A percentile compares a stretch with the other conserved stretches of the same genome.
Evolutionary conservation across 2,797 vertebrate species (phyloP).

Genomic region (Crenichthys baileyi): DNA sequence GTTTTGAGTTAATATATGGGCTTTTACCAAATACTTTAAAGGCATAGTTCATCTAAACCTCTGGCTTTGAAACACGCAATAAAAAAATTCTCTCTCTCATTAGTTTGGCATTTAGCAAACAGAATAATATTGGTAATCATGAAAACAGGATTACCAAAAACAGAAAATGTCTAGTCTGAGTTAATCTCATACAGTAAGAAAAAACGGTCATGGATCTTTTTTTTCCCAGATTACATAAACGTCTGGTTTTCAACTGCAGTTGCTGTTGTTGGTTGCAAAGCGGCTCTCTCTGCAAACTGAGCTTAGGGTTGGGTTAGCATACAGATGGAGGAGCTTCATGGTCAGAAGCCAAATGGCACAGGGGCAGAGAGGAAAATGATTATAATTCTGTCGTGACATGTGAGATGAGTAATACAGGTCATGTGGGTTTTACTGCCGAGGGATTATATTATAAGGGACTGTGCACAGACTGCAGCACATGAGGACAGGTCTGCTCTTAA

Average conservation of each 20-base stretch:
- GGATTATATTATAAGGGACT: slow-evolving; percentile 67
- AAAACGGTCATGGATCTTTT: background rate
- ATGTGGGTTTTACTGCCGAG: slow-evolving; percentile 76
- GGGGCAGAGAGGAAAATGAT: slow-evolving; percentile 54
- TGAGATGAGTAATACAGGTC: slow-evolving; percentile 78
- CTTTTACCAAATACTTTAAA: background rate
- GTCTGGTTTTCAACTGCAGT: background rate
- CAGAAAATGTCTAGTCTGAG: background rate
- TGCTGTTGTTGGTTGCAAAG: background rate
- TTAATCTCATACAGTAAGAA: background rate
- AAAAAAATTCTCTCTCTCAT: background rate
- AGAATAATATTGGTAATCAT: background rate
- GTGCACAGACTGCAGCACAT: slow-evolving; percentile 53
- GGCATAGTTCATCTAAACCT: background rate
- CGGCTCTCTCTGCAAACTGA: slow-evolving; percentile 4
- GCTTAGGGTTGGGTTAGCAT: slow-evolving; percentile 25
- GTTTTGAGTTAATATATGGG: background rate
- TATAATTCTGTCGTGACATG: slow-evolving; percentile 73
- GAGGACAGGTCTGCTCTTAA: slow-evolving; percentile 62
- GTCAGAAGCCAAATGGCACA: slow-evolving; percentile 60
- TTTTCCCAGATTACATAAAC: background rate
- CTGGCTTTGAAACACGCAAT: background rate
- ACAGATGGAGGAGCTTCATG: slow-evolving; percentile 57
- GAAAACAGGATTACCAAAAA: background rate
- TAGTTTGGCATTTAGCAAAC: background rate